Evolutionary conservation across 2,888 invertebrate species (phyloP).

Genomic region (Eristalis pertinax): DNA sequence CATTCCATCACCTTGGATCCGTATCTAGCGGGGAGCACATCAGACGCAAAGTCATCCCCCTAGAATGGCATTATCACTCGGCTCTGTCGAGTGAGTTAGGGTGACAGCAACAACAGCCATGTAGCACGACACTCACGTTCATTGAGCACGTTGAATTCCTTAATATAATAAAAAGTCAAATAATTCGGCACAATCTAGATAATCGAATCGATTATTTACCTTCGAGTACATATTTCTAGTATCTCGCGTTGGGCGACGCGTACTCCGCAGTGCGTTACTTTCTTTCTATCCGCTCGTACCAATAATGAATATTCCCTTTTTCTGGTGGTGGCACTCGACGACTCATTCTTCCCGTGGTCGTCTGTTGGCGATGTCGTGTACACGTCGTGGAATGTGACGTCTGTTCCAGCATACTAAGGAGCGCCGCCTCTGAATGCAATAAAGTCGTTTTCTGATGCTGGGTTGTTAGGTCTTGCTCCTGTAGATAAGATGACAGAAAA

Average conservation of each 20-base stretch:
- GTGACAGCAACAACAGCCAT: constrained; percentile 18
- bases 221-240: constrained; percentile 50
- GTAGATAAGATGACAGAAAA: neutral
- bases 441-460: constrained; percentile 21
- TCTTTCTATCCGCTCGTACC: constrained; percentile 37
- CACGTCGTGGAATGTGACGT: constrained; percentile 38
- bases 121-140: constrained; percentile 1
- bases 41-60: constrained; percentile 8
- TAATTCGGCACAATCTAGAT: constrained; percentile 70
- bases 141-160: constrained; percentile 52
- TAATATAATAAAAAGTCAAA: constrained; percentile 70
- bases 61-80: constrained; percentile 21
- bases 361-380: constrained; percentile 34
- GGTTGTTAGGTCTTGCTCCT: neutral
- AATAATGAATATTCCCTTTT: constrained; percentile 41
- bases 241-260: constrained; percentile 3
- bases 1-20: constrained; percentile 9
- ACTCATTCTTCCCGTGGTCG: neutral
- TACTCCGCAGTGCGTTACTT: constrained; percentile 25
- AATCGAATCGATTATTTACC: constrained; percentile 70
- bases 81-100: constrained; percentile 11
- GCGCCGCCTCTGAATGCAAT: constrained; percentile 42
- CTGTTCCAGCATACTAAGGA: constrained; percentile 64
- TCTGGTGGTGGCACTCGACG: neutral
- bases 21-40: neutral